A percentile compares a stretch with the other conserved stretches of the same genome.
Evolutionary conservation across 1,140 invertebrate species (phyloP).

Genomic region (Parasteatoda tepidariorum): DNA sequence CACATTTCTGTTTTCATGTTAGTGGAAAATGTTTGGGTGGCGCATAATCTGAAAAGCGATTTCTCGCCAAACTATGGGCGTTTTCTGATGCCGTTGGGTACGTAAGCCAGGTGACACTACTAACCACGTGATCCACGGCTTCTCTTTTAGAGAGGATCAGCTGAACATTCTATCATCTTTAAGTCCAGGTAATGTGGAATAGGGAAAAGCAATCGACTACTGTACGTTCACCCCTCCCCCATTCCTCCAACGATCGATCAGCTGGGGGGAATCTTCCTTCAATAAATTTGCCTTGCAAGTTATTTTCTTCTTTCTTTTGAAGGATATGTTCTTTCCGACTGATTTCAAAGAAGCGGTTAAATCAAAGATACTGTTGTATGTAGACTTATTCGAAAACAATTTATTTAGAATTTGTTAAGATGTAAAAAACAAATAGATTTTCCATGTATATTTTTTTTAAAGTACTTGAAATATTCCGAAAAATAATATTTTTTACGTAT

Average conservation of each 20-base stretch:
- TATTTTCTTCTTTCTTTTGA: not conserved
- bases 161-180: conserved; percentile 31
- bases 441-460: too few species aligned
- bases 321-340: not conserved
- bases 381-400: too few species aligned
- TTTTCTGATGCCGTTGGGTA: not conserved
- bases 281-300: conserved; percentile 4
- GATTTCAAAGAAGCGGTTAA: too few species aligned
- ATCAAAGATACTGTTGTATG: too few species aligned
- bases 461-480: too few species aligned
- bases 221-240: not conserved
- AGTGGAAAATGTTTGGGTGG: too few species aligned
- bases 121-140: conserved; percentile 18
- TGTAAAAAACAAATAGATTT: too few species aligned
- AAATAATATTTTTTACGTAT: too few species aligned
- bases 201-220: not conserved
- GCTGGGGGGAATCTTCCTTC: conserved; percentile 5
- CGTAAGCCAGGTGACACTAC: not conserved
- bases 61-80: not conserved
- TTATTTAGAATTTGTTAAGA: too few species aligned
- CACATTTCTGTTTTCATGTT: too few species aligned
- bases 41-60: not conserved
- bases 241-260: conserved; percentile 12
- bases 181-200: conserved; percentile 2
- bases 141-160: conserved; percentile 5